These are phyloP conservation scores for Saccostrea echinata DNA, from an alignment of 1,140 invertebrate species.

Conservation along the genomic window DNA sequence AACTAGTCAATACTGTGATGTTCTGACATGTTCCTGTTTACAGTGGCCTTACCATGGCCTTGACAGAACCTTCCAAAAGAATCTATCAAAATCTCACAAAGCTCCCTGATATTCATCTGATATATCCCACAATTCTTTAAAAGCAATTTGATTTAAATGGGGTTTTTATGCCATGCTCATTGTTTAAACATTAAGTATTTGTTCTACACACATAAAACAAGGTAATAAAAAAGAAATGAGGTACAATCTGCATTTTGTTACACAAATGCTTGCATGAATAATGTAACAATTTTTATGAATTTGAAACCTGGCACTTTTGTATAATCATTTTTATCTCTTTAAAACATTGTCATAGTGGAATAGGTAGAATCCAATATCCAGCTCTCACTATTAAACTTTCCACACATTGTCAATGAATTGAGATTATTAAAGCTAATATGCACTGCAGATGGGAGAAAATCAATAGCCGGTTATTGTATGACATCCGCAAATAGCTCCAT, in stretches of 20 bases:
- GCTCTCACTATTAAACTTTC: background rate
- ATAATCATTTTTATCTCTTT: background rate
- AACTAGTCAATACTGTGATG: background rate
- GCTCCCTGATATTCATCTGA: slow-evolving; percentile 3
- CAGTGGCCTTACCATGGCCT: slow-evolving; percentile 10
- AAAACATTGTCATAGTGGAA: background rate
- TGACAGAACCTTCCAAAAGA: background rate
- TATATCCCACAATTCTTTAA: background rate
- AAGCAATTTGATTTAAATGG: slow-evolving; percentile 1
- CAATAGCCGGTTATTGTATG: background rate
- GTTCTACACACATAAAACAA: background rate
- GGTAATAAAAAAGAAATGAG: background rate
- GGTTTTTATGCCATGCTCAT: background rate
- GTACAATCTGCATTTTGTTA: background rate
- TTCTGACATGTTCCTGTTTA: slow-evolving; percentile 1
- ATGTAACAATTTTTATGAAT: background rate
- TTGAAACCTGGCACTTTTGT: background rate
- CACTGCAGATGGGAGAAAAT: background rate
- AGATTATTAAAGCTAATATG: background rate
- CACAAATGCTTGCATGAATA: no score
- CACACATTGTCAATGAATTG: slow-evolving; percentile 3
- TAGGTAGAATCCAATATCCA: background rate
- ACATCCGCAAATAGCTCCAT: slow-evolving; percentile 15
- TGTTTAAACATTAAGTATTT: slow-evolving; percentile 18
- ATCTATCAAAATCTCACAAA: slow-evolving; percentile 7